Conservation (phyloP, 2,888 invertebrate genomes). For the Philaethria dido region DNA sequence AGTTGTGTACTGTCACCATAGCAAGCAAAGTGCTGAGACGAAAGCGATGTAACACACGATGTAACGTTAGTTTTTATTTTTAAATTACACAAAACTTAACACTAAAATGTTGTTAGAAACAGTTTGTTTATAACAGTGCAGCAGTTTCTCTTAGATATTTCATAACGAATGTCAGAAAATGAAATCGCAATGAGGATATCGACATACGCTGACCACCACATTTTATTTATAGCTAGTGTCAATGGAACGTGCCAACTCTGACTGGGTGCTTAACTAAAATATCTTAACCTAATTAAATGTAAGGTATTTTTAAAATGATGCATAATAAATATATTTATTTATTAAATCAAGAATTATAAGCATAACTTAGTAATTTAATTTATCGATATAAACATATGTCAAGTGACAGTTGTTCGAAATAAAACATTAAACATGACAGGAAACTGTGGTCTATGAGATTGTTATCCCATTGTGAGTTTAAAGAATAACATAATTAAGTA, state of each 20-base stretch:
- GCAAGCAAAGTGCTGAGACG: slow-evolving; percentile 27
- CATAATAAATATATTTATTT: slow-evolving; percentile 4
- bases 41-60: slow-evolving; percentile 26
- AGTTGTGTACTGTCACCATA: slow-evolving; percentile 38
- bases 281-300: slow-evolving; percentile 56
- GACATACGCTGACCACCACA: slow-evolving; percentile 50
- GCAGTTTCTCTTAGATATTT: neutral
- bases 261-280: slow-evolving; percentile 58
- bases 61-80: slow-evolving; percentile 27
- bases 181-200: slow-evolving; percentile 33
- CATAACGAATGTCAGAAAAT: slow-evolving; percentile 20
- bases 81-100: neutral
- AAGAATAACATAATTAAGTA: slow-evolving; percentile 1
- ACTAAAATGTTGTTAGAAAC: neutral
- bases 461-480: slow-evolving; percentile 8
- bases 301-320: slow-evolving; percentile 23
- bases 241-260: slow-evolving; percentile 73
- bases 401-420: neutral
- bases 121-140: neutral
- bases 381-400: neutral
- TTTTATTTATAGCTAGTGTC: slow-evolving; percentile 70
- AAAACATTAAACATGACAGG: slow-evolving; percentile 5
- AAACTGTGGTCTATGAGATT: slow-evolving; percentile 10
- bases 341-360: slow-evolving; percentile 43
- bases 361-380: slow-evolving; percentile 16